Percentiles rank a stretch among this genome's conserved stretches.
These are phyloP conservation scores for Siphamia tubifer DNA, from an alignment of 2,113 vertebrate genomes.

Conservation along the genomic window DNA sequence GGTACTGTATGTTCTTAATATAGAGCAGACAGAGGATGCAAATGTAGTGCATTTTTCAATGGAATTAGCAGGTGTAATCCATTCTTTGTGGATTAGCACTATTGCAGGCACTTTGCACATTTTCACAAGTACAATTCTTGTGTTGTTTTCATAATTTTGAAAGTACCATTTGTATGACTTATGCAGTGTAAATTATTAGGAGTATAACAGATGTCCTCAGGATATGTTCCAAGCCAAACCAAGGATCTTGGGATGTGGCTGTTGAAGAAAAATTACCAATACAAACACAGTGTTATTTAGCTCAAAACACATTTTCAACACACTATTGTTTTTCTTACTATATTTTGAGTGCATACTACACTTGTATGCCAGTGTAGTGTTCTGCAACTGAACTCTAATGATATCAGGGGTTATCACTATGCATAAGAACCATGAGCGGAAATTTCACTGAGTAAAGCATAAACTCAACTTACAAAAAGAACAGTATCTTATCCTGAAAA, in stretches of 20 bases:
- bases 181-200: conserved; percentile 33
- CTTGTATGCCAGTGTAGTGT: neutral
- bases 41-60: too few relatives aligned
- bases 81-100: too few relatives aligned
- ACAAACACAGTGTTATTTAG: neutral
- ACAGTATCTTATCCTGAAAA: conserved; percentile 7
- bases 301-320: neutral
- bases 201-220: conserved; percentile 18
- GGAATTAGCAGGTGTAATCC: too few relatives aligned
- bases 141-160: conserved; percentile 1
- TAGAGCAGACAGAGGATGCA: too few relatives aligned
- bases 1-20: too few relatives aligned
- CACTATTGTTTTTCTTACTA: neutral
- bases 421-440: conserved; percentile 17
- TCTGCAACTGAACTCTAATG: neutral
- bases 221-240: conserved; percentile 9
- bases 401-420: conserved; percentile 11
- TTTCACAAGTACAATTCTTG: neutral
- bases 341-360: neutral
- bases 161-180: conserved; percentile 24
- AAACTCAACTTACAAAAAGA: conserved; percentile 12
- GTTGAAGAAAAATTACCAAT: neutral
- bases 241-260: neutral
- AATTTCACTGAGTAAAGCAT: conserved; percentile 10
- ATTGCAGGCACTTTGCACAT: neutral